Evolutionary conservation across 2,888 invertebrate species (phyloP), one percentile per base, ranked within the genome.

Genomic region (Eupithecia abbreviata): DNA sequence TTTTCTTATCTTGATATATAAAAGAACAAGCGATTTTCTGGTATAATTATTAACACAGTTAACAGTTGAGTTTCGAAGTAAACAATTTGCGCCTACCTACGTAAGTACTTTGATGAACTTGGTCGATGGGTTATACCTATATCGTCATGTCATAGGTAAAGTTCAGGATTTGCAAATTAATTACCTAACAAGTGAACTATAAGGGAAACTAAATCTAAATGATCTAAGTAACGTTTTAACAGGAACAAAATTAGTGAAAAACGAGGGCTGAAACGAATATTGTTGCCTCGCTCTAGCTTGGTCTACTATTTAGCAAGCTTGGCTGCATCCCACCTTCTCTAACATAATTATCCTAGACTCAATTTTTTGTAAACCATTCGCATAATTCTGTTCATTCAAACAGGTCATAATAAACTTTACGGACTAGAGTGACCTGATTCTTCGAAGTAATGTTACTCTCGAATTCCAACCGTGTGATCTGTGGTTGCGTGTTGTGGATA

Each of bases 401-500:
- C 13, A 58, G 18, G 18, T 18, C 58, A 58, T 3, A 58, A 58
- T n/a, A 18, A 30, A 18, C 30, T 30, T 30, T 12, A 18, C 18
- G 9, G 30, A n/a, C 66, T 43, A 68, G n/a, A 68, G 15, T 72
- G 72, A 74, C 77, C 72, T 74, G 51, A 68, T 69, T 74, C 66
- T 62, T 42, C 6, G 47, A 67, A 12, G 62, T n/a, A 72, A 70
- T 75, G 42, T 62, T 45, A 66, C 70, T 72, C 65, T 7, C 62
- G 65, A 62, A 71, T 71, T 75, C 71, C 75, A 68, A 73, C 62
- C 47, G 71, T 75, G 68, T 78, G 72, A 78, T 75, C 73, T 55
- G 77, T 58, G 71, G 73, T 73, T 67, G 67, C 69, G 62, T 73
- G 77, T 49, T 75, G 66, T 65, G 75, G 71, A 70, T 72, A 69